Evolutionary conservation across 1,140 invertebrate genomes (phyloP).

Genomic region (Gonioctena quinquepunctata): DNA sequence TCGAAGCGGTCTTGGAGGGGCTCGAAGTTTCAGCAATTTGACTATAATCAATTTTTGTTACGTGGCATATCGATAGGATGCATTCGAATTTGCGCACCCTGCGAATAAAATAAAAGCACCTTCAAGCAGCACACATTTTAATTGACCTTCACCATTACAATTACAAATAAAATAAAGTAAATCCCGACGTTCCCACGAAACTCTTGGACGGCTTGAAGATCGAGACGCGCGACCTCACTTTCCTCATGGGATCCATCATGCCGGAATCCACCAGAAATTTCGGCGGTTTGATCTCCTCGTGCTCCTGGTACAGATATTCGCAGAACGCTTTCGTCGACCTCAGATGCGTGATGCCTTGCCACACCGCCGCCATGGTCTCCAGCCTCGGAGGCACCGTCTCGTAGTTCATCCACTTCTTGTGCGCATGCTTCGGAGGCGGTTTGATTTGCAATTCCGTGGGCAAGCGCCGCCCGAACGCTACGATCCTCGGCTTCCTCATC

Average conservation of each 20-base stretch:
- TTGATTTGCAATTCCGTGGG: slow-evolving; percentile 54
- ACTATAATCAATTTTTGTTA: too few relatives aligned
- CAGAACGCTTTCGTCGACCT: slow-evolving; percentile 51
- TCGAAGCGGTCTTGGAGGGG: too few relatives aligned
- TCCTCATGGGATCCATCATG: slow-evolving; percentile 23
- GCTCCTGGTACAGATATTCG: slow-evolving; percentile 30
- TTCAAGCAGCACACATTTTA: too few relatives aligned
- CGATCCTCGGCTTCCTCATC: slow-evolving; percentile 49
- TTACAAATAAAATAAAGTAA: too few relatives aligned
- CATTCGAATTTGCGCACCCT: too few relatives aligned
- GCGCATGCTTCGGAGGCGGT: slow-evolving; percentile 58
- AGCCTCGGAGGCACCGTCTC: slow-evolving; percentile 60
- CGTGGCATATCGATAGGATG: too few relatives aligned
- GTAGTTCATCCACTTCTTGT: slow-evolving; percentile 57
- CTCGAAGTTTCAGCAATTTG: too few relatives aligned
- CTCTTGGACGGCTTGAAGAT: too few relatives aligned
- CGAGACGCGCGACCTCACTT: background rate
- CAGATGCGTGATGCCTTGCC: slow-evolving; percentile 61
- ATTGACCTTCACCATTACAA: too few relatives aligned
- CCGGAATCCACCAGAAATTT: slow-evolving; percentile 32
- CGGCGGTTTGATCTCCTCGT: slow-evolving; percentile 35
- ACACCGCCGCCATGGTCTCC: slow-evolving; percentile 62
- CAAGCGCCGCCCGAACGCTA: slow-evolving; percentile 59
- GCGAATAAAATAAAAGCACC: too few relatives aligned
- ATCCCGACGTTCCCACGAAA: too few relatives aligned